phyloP scores from a whole-genome alignment of 2,888 invertebrate species.

The Andrena hattorfiana region DNA sequence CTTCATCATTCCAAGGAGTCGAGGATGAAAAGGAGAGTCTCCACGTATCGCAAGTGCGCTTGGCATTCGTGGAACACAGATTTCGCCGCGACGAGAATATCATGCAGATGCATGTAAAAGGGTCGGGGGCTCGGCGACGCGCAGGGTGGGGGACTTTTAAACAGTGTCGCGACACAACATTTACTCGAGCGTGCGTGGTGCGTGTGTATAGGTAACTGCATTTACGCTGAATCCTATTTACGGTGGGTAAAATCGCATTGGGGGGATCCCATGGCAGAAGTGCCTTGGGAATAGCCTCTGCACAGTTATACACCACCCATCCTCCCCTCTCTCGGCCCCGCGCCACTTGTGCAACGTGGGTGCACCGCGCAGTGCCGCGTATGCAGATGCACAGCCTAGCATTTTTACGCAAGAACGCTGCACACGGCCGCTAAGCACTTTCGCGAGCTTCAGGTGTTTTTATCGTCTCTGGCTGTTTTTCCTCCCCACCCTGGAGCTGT shows the following conservation, averaged over 20 bases:
- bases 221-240: conserved; percentile 77
- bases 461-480: conserved; percentile 28
- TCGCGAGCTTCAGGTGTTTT: conserved; percentile 45
- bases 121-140: background rate
- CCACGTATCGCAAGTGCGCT: conserved; percentile 11
- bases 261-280: conserved; percentile 66
- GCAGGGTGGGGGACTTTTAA: conserved; percentile 48
- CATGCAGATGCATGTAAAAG: background rate
- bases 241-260: conserved; percentile 71
- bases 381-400: conserved; percentile 65
- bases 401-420: conserved; percentile 66
- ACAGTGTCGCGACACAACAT: conserved; percentile 66
- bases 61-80: conserved; percentile 1
- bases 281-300: conserved; percentile 71
- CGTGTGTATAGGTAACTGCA: conserved; percentile 64
- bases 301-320: conserved; percentile 62
- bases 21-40: conserved; percentile 31
- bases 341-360: conserved; percentile 30
- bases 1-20: conserved; percentile 21
- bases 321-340: conserved; percentile 17
- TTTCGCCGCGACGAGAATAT: conserved; percentile 8
- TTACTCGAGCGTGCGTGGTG: conserved; percentile 33
- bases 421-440: conserved; percentile 38
- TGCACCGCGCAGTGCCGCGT: conserved; percentile 40
- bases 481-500: background rate